Percentiles rank a stretch among this genome's conserved stretches.
Conservation (phyloP, 2,888 invertebrate genomes). For the Cephonodes hylas region DNA sequence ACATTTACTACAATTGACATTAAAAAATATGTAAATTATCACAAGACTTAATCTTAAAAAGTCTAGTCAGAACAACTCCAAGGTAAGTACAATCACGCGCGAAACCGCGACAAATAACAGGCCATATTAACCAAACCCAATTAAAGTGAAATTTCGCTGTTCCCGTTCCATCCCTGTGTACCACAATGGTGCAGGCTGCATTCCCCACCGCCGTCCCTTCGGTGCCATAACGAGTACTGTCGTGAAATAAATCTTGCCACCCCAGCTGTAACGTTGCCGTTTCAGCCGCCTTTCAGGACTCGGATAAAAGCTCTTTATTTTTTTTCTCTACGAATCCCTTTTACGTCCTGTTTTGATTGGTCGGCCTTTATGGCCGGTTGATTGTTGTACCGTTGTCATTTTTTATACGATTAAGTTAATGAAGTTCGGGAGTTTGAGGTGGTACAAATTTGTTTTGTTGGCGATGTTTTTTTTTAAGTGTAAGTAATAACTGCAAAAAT, state of each 20-base stretch:
- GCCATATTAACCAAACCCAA: background rate
- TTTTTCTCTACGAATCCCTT: slow-evolving; percentile 64
- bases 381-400: slow-evolving; percentile 32
- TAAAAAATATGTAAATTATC: too few relatives aligned
- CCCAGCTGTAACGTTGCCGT: slow-evolving; percentile 53
- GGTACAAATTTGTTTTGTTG: too few relatives aligned
- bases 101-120: too few relatives aligned
- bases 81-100: too few relatives aligned
- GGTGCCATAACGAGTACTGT: slow-evolving; percentile 74
- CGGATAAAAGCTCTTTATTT: slow-evolving; percentile 76
- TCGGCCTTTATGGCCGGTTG: slow-evolving; percentile 53
- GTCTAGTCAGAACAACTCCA: too few relatives aligned
- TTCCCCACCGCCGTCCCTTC: slow-evolving; percentile 63
- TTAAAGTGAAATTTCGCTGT: slow-evolving; percentile 5
- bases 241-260: slow-evolving; percentile 77
- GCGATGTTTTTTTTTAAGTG: too few relatives aligned
- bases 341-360: slow-evolving; percentile 43
- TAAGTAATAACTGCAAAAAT: too few relatives aligned
- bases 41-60: too few relatives aligned
- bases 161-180: slow-evolving; percentile 8
- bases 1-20: too few relatives aligned
- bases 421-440: background rate
- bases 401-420: slow-evolving; percentile 8
- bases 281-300: slow-evolving; percentile 66
- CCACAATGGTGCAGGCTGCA: slow-evolving; percentile 62